Base-by-base conservation (phyloP, 2,797 vertebrate genomes). In the Lagodon rhomboides region DNA sequence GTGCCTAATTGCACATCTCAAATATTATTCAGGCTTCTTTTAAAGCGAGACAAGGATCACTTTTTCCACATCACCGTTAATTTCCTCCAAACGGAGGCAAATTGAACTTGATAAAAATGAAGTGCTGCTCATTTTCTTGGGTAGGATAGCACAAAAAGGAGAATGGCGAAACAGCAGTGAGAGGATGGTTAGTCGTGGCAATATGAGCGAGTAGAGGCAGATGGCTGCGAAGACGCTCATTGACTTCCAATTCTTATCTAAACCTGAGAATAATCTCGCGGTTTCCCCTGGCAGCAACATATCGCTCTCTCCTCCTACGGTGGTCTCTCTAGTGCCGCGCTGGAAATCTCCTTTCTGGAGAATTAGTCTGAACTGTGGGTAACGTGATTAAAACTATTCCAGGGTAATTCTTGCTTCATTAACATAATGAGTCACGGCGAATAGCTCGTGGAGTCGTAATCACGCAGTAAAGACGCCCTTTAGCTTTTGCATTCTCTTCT, bases 221-320 rank as follows among this genome's bases (percentile, higher is more conserved):
- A 88, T 85, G 87, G 86, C 76, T 79, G 50, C 16, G 60, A 46
- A 74, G 73, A 69, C 71, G 76, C 84, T 87, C 81, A 84, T 0
- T 77, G 73, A 73, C 76, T 90, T 83, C 43, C 30, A 77, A 4
- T 79, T 83, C 73, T 86, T 75, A 78, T 88, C 77, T 59, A 75
- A 85, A 87, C 64, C 73, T 54, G 17, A 75, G 46, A 65, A 80
- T 77, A 50, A 80, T 78, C 53, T 53, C 4, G 46, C 27, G 0
- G 27, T 60, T 61, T 69, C 53, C 77, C 20, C 56, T 64, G 79
- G 50, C 83, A 69, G 63, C 44, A 58, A 54, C 66, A 73, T 65
- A 82, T 75, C 50, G 12, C 58, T 75, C 68, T 51, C 41, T 66
- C 66, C 67, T 85, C 68, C 72, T 16, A 10, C 56, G 83, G 82